phyloP scores from a whole-genome alignment of 2,113 vertebrate species.

The Charadrius vociferus region DNA sequence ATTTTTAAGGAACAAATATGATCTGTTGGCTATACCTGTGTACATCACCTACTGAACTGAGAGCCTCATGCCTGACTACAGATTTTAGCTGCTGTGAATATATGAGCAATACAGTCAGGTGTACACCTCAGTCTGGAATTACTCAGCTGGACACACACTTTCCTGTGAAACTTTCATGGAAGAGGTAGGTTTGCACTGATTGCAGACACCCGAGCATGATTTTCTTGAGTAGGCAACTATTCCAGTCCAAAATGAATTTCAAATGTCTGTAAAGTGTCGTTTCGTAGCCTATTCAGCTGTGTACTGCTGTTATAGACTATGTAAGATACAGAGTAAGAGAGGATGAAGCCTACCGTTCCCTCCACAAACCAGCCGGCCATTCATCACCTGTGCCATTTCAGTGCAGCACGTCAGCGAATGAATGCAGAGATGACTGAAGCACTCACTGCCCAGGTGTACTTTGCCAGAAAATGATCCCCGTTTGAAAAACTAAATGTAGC shows the following conservation, averaged over 20 bases:
- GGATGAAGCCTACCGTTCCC: rapidly evolving
- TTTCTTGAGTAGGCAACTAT: not conserved
- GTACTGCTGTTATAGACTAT: not conserved
- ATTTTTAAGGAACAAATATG: not conserved
- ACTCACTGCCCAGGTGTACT: not conserved
- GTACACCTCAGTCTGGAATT: not conserved
- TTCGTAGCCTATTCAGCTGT: not conserved
- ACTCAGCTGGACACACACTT: not conserved
- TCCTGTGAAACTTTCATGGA: not conserved
- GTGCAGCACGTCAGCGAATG: not conserved
- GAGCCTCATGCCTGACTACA: not conserved
- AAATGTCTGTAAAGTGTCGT: not conserved
- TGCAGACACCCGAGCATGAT: not conserved
- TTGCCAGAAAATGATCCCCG: not conserved
- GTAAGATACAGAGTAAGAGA: not conserved
- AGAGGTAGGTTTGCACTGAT: not conserved
- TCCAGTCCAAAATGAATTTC: not conserved
- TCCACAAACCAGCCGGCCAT: not conserved
- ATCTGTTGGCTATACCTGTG: not conserved
- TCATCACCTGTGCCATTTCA: not conserved
- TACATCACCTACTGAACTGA: not conserved
- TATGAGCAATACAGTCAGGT: not conserved
- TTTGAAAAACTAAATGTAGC: not conserved
- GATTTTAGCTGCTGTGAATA: not conserved
- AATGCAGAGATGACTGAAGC: not conserved